Evolutionary conservation across 2,113 vertebrate species (phyloP).

Genomic region (Camarhynchus parvulus): DNA sequence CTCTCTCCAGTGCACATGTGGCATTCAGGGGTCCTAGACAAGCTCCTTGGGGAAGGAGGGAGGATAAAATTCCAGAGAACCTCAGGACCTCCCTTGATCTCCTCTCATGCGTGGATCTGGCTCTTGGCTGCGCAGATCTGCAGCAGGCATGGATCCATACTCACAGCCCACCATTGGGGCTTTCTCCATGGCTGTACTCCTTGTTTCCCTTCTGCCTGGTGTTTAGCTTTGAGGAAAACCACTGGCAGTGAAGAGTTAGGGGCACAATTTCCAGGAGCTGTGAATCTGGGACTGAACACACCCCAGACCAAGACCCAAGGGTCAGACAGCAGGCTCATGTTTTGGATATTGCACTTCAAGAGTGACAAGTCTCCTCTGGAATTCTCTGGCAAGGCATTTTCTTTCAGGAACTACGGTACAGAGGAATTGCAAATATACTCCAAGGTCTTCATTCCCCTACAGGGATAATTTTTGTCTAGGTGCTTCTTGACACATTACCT

Average conservation of each 20-base stretch:
- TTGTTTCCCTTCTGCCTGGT: not conserved
- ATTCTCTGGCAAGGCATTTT: not conserved
- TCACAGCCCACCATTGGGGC: not conserved
- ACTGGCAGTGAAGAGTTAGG: not conserved
- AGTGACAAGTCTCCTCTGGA: not conserved
- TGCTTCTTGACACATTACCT: not conserved
- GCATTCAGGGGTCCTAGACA: not conserved
- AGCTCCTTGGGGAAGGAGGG: not conserved
- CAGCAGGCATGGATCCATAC: not conserved
- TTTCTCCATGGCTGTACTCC: not conserved
- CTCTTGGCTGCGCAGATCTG: accelerated
- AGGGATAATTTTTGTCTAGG: not conserved
- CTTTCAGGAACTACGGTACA: not conserved
- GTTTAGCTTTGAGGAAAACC: not conserved
- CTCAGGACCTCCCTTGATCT: not conserved
- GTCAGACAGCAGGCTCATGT: accelerated
- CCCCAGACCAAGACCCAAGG: not conserved
- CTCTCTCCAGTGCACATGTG: accelerated
- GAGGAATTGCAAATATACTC: not conserved
- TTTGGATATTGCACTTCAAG: not conserved
- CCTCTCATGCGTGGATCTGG: not conserved
- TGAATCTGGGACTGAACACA: not conserved
- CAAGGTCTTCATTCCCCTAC: not conserved
- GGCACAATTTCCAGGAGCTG: not conserved
- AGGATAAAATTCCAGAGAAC: not conserved